Base-by-base conservation (phyloP, 1,140 invertebrate species). In the Calephelis virginiensis region DNA sequence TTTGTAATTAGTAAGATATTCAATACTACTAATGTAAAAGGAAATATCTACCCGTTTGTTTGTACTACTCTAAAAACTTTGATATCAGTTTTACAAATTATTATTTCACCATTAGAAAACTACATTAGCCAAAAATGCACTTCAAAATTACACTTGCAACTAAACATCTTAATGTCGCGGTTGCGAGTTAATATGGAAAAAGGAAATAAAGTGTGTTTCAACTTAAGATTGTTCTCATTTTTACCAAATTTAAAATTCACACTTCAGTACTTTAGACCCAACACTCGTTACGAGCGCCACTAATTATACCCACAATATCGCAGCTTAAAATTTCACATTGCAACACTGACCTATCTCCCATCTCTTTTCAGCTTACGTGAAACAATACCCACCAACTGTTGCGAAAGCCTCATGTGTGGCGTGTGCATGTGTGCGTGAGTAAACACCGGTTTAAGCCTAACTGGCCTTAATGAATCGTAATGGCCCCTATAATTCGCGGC, bases 381-480 rank as follows among this genome's bases (percentile, higher is more conserved):
- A 81, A 82, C 76, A 85, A 80, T 83, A 76, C 67, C 38, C 68
- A 71, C 80, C 79, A 81, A 86, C 81, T 80, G 85, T 86, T 82
- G 83, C 83, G 71, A 82, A 77, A 70, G 59, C 48, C 61, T 65
- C 66, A 63, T 69, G 69, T 76, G 77, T 75, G 72, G 68, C 60
- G 62, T n/a, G 62, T 66, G 64, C 45, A 63, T 64, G 89, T 89
- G 85, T 89, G 89, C 74, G 89, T 86, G 84, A 68, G 85, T 86
- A 91, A 89, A 91, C 86, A 89, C 88, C 85, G 83, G 84, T 89
- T 90, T 91, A 89, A 91, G 88, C 88, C 89, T 92, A 92, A 92
- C 91, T 91, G 91, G 90, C 90, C 86, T 91, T 92, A 92, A 92
- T 92, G 91, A 92, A 91, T 92, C 90, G 91, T 92, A 91, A 92